phyloP scores from a whole-genome alignment of 2,797 vertebrate species.

The Enteromius trimaculatus region DNA sequence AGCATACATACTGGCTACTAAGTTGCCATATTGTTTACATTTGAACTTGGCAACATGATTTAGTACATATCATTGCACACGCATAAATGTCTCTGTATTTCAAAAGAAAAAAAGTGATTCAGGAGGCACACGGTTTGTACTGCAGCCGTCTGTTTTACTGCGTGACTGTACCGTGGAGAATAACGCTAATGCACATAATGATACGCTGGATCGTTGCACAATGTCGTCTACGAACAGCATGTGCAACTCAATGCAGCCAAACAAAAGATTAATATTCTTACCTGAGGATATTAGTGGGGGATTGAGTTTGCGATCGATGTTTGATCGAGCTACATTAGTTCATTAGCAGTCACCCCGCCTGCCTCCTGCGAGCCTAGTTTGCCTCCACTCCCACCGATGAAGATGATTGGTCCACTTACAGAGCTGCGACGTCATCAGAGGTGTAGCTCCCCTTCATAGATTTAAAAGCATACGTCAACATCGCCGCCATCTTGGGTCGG shows the following conservation, averaged over 20 bases:
- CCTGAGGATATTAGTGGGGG: neutral
- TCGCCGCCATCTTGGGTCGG: no score
- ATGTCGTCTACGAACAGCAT: neutral
- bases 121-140: neutral
- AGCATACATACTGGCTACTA: neutral
- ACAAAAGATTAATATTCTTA: neutral
- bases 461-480: no score
- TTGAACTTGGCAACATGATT: neutral
- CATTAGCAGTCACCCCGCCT: slow-evolving; percentile 6
- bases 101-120: neutral
- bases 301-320: neutral
- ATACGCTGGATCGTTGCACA: neutral
- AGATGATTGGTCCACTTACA: slow-evolving; percentile 29
- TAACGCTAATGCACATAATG: neutral
- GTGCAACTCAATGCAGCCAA: neutral
- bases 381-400: neutral
- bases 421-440: slow-evolving; percentile 14
- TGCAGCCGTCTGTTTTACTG: neutral
- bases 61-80: neutral
- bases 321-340: slow-evolving; percentile 25
- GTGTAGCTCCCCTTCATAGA: neutral
- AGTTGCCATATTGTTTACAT: slow-evolving; percentile 39
- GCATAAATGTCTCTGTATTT: neutral
- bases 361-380: neutral
- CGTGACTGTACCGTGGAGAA: neutral